phyloP scores from a whole-genome alignment of 2,113 vertebrate species.

The Sula dactylatra region DNA sequence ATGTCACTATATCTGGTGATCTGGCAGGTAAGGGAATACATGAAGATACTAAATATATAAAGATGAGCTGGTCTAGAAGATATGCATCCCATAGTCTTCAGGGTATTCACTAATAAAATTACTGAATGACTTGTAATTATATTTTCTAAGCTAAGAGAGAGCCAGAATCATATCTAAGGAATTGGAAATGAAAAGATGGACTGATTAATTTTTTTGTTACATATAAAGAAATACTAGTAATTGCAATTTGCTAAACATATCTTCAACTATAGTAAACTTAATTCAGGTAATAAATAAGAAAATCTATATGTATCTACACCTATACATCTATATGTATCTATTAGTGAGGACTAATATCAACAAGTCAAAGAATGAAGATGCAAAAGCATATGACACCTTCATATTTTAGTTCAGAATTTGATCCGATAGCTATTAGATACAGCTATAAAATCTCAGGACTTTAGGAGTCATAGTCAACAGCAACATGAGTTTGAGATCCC shows the following conservation, averaged over 20 bases:
- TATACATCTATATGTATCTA: neutral
- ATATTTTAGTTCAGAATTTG: neutral
- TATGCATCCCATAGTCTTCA: neutral
- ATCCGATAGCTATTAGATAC: neutral
- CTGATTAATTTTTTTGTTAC: neutral
- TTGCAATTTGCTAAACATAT: constrained; percentile 18
- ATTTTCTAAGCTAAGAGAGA: constrained; percentile 36
- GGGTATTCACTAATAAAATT: constrained; percentile 54
- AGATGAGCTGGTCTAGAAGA: constrained; percentile 14
- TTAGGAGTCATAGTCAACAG: neutral
- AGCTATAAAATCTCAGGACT: neutral
- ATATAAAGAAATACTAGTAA: constrained; percentile 2
- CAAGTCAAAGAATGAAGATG: neutral
- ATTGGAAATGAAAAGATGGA: neutral
- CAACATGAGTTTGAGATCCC: neutral
- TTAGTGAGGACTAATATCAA: neutral
- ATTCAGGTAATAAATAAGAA: constrained; percentile 1
- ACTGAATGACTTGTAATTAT: constrained; percentile 47
- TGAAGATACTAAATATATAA: constrained; percentile 18
- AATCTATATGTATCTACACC: neutral
- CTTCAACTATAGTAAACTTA: neutral
- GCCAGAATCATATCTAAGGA: neutral
- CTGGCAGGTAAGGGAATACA: constrained; percentile 36
- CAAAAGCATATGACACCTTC: neutral
- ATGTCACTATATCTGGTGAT: constrained; percentile 29